Percentiles rank a stretch among this genome's conserved stretches.
Evolutionary conservation across 2,797 vertebrate genomes (phyloP).

Genomic region (Ambastaia sidthimunki): DNA sequence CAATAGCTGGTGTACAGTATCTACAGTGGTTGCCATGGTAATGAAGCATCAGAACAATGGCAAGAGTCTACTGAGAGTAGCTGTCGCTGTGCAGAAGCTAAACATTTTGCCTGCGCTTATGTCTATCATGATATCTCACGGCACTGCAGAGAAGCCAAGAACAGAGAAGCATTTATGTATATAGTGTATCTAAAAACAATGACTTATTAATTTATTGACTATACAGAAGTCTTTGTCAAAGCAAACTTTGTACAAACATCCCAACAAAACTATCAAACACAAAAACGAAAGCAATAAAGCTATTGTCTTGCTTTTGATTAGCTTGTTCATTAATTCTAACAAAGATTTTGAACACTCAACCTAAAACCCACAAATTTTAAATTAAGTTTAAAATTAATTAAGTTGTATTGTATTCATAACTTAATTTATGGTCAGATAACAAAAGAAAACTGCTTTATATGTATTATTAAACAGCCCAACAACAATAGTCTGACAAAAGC

Average conservation of each 20-base stretch:
- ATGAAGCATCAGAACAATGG: background rate
- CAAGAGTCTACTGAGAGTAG: background rate
- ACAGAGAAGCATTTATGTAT: background rate
- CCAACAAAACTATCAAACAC: no score
- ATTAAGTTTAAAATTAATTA: background rate
- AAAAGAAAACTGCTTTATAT: background rate
- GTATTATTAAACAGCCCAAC: background rate
- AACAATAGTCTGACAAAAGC: background rate
- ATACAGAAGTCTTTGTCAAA: no score
- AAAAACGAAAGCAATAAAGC: no score
- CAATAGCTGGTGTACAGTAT: background rate
- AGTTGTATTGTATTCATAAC: background rate
- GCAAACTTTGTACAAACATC: no score
- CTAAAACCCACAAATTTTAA: background rate
- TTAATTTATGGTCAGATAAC: slow-evolving; percentile 9
- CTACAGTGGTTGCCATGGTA: background rate
- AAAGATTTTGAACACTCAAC: slow-evolving; percentile 10
- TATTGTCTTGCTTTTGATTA: background rate
- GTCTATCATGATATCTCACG: background rate
- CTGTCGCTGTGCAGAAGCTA: background rate
- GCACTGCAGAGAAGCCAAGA: background rate
- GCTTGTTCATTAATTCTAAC: slow-evolving; percentile 5
- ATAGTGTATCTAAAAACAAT: background rate
- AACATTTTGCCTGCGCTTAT: background rate
- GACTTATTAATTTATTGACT: background rate